phyloP scores from a whole-genome alignment of 2,888 invertebrate genomes.

The Ceramica pisi region DNA sequence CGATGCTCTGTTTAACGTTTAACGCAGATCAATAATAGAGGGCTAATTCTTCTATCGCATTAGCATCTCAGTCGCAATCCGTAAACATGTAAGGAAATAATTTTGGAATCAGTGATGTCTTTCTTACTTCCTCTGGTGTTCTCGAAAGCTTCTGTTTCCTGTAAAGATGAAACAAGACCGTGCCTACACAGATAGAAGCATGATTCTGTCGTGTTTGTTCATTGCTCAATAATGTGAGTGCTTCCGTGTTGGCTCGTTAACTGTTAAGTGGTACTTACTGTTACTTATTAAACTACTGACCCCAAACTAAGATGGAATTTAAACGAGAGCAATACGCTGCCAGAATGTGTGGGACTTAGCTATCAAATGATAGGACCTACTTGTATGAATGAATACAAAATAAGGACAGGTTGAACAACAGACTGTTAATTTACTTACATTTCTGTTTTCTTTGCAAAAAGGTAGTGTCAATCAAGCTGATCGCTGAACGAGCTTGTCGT shows the following conservation, averaged over 20 bases:
- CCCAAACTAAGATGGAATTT: constrained; percentile 5
- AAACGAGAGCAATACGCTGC: not conserved
- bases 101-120: no score
- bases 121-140: no score
- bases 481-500: not conserved
- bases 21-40: no score
- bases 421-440: not conserved
- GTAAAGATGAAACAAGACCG: not conserved
- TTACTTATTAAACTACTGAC: constrained; percentile 24
- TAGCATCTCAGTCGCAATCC: no score
- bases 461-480: not conserved
- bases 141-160: not conserved
- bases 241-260: constrained; percentile 3
- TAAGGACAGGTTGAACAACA: not conserved
- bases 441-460: not conserved
- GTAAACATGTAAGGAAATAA: no score
- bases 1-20: no score
- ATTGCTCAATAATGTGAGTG: not conserved
- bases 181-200: no score
- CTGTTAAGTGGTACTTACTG: constrained; percentile 19
- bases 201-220: not conserved
- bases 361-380: not conserved
- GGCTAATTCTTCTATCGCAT: no score
- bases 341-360: not conserved
- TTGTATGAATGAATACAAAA: not conserved